A percentile compares a stretch with the other conserved stretches of the same genome.
Evolutionary conservation across 92 coral and sea anemone genomes (phyloP).

Genomic region (Epizoanthus stellaris): DNA sequence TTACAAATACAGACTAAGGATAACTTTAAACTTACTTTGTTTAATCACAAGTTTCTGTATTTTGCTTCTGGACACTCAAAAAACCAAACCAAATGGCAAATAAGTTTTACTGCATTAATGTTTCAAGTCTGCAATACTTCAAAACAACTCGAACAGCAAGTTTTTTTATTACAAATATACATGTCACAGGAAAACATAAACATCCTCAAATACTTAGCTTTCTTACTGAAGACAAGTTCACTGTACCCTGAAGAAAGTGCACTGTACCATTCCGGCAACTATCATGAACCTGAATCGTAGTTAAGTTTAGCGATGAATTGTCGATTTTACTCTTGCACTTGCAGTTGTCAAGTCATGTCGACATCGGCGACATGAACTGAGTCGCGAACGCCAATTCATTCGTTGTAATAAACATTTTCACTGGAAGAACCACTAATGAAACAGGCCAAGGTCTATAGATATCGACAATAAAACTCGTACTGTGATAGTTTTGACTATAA

Average conservation of each 20-base stretch:
- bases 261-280: conserved; percentile 35
- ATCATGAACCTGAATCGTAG: conserved; percentile 16
- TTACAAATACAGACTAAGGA: conserved; percentile 16
- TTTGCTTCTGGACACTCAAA: conserved; percentile 19
- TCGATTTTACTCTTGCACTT: conserved; percentile 23
- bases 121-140: conserved; percentile 27
- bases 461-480: conserved; percentile 17
- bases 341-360: conserved; percentile 33
- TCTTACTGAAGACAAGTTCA: conserved; percentile 29
- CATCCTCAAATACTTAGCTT: conserved; percentile 13
- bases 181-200: conserved; percentile 26
- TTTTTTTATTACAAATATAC: conserved; percentile 28
- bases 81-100: conserved; percentile 13
- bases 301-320: conserved; percentile 25
- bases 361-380: conserved; percentile 33
- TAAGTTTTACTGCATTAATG: conserved; percentile 21
- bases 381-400: conserved; percentile 21
- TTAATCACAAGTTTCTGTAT: conserved; percentile 27
- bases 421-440: conserved; percentile 29
- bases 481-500: conserved; percentile 14
- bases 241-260: conserved; percentile 30
- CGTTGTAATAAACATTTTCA: conserved; percentile 27
- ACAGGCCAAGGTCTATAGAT: conserved; percentile 26
- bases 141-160: conserved; percentile 26
- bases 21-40: conserved; percentile 25